Base-by-base conservation (phyloP, 2,797 vertebrate genomes). In the Astyanax mexicanus region DNA sequence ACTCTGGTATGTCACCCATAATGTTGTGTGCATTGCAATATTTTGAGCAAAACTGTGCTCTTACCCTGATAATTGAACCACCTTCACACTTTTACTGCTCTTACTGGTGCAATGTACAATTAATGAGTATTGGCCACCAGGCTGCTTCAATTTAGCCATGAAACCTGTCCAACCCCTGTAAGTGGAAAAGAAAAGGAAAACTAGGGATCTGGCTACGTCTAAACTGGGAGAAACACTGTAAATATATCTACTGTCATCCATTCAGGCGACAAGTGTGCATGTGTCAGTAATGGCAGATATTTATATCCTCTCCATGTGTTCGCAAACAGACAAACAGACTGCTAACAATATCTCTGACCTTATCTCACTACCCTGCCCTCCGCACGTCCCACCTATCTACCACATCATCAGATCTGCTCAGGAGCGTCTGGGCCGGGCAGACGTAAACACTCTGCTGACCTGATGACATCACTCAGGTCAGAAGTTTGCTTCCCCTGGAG, bases 401-500 rank as follows among this genome's bases (percentile, higher is more conserved):
- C 23, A 45, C 40, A 27, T 38, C 74, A n/a, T 75, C 77, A 72
- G 65, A 45, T 27, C 27, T 40, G 40, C 74, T 51, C 77, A 73
- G 38, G 23, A 60, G 69, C 42, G 72, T 74, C 37, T 25, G 23
- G 58, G 38, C 35, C 60, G 80, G 25, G 73, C 42, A 78, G 74
- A 51, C 35, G 68, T 38, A 69, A 45, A 62, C 62, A 65, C 58
- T 37, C 37, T 69, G 21, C 61, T 84, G 82, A 84, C 67, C 66
- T 86, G 72, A 69, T 73, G 66, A 78, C 66, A 35, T 64, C 51
- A 64, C 47, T 65, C 29, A 19, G 70, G 45, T 84, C 62, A 81
- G 74, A 80, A 65, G 77, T 64, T 37, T 80, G 69, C 84, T 77
- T 23, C 70, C 65, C 79, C 72, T 47, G 55, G 38, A 77, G 38